Evolutionary conservation across 2,113 vertebrate species (phyloP).

Genomic region (Perca fluviatilis): DNA sequence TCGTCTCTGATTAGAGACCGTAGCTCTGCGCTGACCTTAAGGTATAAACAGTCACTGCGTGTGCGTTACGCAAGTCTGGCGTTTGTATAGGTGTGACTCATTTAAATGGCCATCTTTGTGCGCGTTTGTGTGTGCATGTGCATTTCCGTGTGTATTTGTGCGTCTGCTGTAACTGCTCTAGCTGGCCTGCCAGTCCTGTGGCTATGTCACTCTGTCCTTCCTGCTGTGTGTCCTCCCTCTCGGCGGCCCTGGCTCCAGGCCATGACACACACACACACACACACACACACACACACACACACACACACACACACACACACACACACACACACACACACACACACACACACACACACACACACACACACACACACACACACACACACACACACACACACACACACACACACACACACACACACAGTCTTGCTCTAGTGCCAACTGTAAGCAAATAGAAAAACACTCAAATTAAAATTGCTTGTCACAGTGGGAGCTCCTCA

Average conservation of each 20-base stretch:
- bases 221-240: conserved; percentile 57
- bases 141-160: neutral
- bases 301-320: neutral
- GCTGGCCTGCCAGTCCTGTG: conserved; percentile 45
- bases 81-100: conserved; percentile 40
- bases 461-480: neutral
- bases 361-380: neutral
- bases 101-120: conserved; percentile 48
- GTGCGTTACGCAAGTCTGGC: conserved; percentile 30
- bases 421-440: neutral
- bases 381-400: neutral
- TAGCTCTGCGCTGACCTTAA: conserved; percentile 58
- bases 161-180: neutral
- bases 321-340: neutral
- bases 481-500: neutral
- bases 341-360: conserved; percentile 1
- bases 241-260: conserved; percentile 44
- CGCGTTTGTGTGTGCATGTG: neutral
- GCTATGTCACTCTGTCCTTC: conserved; percentile 69
- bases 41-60: conserved; percentile 6
- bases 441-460: neutral
- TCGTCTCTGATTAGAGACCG: conserved; percentile 66
- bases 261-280: conserved; percentile 20
- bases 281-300: neutral
- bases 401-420: neutral